Percentiles rank a stretch among this genome's conserved stretches.
Evolutionary conservation across 2,113 vertebrate species (phyloP).

Genomic region (Todiramphus saurophagus): DNA sequence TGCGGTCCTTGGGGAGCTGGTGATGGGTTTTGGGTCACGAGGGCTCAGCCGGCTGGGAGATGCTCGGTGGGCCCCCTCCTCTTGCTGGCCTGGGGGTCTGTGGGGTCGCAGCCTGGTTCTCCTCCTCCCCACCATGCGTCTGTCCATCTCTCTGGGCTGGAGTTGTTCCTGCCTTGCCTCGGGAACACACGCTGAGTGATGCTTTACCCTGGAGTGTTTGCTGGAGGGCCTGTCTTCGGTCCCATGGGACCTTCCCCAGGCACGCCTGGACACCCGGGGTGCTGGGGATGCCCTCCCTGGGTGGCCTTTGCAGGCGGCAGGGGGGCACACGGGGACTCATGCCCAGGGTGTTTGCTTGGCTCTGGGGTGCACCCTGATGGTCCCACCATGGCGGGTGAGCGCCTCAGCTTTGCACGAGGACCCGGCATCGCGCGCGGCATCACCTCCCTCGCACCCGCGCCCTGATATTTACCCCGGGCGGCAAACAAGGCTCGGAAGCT

Average conservation of each 20-base stretch:
- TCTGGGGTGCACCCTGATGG: neutral
- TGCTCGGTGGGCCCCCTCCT: neutral
- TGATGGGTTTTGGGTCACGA: fast-evolving
- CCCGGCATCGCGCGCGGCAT: fast-evolving
- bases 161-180: neutral
- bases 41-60: neutral
- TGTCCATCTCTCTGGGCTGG: neutral
- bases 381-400: neutral
- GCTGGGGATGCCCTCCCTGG: neutral
- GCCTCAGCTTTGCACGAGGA: neutral
- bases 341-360: neutral
- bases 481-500: constrained; percentile 47
- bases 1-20: neutral
- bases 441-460: neutral
- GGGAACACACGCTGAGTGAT: neutral
- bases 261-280: neutral
- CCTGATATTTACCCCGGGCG: constrained; percentile 45
- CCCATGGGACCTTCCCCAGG: neutral
- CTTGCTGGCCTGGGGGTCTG: fast-evolving
- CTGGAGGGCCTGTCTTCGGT: neutral
- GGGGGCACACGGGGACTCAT: neutral
- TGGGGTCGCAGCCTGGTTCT: neutral
- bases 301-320: neutral
- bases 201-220: fast-evolving
- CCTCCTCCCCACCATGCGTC: neutral